Conservation (phyloP, 2,888 invertebrate genomes). For the Pristionchus fissidentatus region DNA sequence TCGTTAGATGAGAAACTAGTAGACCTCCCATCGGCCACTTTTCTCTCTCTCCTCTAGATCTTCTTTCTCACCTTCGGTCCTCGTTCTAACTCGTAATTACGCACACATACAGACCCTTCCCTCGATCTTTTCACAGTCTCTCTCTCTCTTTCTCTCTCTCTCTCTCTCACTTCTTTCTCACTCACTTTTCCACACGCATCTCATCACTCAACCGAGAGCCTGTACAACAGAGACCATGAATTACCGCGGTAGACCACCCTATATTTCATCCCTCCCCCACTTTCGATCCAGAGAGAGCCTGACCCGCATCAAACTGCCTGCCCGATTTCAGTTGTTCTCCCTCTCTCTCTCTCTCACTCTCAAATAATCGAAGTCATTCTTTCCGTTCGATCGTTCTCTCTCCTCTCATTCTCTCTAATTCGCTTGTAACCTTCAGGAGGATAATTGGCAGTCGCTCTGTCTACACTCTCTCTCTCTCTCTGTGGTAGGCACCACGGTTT, state of each 20-base stretch:
- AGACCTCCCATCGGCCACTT: too few species aligned
- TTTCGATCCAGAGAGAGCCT: not conserved
- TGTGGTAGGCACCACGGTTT: not conserved
- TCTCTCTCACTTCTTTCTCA: too few species aligned
- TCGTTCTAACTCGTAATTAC: conserved; percentile 39
- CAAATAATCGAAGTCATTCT: not conserved
- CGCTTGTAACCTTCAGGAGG: conserved; percentile 43
- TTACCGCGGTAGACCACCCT: not conserved
- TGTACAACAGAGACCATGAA: conserved; percentile 12
- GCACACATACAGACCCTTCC: conserved; percentile 16
- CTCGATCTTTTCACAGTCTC: not conserved
- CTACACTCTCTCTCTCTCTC: not conserved
- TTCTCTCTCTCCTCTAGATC: not conserved
- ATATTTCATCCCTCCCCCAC: conserved; percentile 37
- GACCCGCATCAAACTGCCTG: not conserved
- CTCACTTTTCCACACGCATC: too few species aligned
- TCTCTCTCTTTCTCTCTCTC: conserved; percentile 18
- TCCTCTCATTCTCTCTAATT: conserved; percentile 5
- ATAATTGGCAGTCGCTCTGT: conserved; percentile 29
- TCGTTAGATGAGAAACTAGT: too few species aligned
- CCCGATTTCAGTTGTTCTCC: too few species aligned
- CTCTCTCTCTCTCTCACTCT: not conserved
- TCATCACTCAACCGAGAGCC: not conserved
- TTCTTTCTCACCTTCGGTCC: conserved; percentile 28
- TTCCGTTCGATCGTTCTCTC: not conserved